phyloP scores from a whole-genome alignment of 2,797 vertebrate genomes.

The Astyanax mexicanus region DNA sequence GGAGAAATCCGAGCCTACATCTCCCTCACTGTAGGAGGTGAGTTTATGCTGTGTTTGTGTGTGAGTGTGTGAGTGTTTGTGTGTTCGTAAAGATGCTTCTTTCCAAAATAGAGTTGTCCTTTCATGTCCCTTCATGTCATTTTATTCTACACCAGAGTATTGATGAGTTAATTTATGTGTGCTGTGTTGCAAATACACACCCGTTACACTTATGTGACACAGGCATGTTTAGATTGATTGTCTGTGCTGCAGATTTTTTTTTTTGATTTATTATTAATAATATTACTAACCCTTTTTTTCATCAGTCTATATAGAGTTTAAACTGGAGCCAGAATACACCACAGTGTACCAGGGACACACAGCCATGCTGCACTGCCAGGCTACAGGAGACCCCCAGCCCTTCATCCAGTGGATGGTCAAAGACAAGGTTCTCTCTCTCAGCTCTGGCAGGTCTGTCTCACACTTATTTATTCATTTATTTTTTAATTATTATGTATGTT shows the following conservation, averaged over 20 bases:
- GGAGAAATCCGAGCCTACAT: slow-evolving; percentile 93
- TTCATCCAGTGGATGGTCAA: slow-evolving; percentile 96
- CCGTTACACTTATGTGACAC: not conserved
- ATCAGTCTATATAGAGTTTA: slow-evolving; percentile 91
- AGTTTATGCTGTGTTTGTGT: too few relatives aligned
- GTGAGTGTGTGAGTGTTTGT: not conserved
- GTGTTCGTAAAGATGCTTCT: not conserved
- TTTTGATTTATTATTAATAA: not conserved
- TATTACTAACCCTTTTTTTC: not conserved
- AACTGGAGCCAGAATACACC: slow-evolving; percentile 89
- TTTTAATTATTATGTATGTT: not conserved
- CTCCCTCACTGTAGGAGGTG: slow-evolving; percentile 91
- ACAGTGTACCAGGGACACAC: slow-evolving; percentile 96
- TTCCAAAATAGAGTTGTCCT: too few relatives aligned
- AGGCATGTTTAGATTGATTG: not conserved
- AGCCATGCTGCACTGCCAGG: slow-evolving; percentile 94
- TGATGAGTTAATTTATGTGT: too few relatives aligned
- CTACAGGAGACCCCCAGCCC: slow-evolving; percentile 88
- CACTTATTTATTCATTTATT: not conserved
- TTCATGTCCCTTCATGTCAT: too few relatives aligned
- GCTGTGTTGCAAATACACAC: too few relatives aligned
- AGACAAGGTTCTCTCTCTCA: slow-evolving; percentile 86
- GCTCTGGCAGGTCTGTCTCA: slow-evolving; percentile 76
- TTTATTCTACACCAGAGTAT: too few relatives aligned
- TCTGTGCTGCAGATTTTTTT: not conserved